These are phyloP conservation scores for Noctuana brunneofusca DNA, from an alignment of 2,888 invertebrate genomes.

Conservation along the genomic window DNA sequence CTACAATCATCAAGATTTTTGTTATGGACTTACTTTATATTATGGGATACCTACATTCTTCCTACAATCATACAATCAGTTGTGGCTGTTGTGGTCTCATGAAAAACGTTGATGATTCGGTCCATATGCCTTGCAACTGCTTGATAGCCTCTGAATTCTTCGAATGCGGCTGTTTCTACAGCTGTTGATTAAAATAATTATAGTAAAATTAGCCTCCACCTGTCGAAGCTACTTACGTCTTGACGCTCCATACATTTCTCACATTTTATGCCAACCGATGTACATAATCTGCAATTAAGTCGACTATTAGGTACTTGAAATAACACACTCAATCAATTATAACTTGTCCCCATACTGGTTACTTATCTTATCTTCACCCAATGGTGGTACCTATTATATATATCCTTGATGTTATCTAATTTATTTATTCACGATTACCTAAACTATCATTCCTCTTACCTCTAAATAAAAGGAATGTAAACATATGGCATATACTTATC, in stretches of 20 bases:
- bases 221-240: conserved; percentile 45
- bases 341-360: no score
- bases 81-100: conserved; percentile 3
- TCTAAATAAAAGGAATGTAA: background rate
- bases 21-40: background rate
- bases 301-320: background rate
- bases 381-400: no score
- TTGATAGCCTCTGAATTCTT: conserved; percentile 33
- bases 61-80: conserved; percentile 15
- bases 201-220: conserved; percentile 62
- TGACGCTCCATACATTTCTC: conserved; percentile 21
- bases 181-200: conserved; percentile 35
- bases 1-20: no score
- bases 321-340: background rate
- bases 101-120: conserved; percentile 24
- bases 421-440: no score
- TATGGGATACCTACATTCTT: background rate
- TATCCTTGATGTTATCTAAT: no score
- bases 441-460: background rate
- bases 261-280: conserved; percentile 5
- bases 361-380: no score
- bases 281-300: background rate
- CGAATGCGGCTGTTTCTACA: conserved; percentile 33
- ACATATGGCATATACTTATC: background rate
- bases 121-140: conserved; percentile 26